Percentiles rank a stretch among this genome's conserved stretches.
phyloP scores from a whole-genome alignment of 2,888 invertebrate species.

The Cerceris ruficornis region DNA sequence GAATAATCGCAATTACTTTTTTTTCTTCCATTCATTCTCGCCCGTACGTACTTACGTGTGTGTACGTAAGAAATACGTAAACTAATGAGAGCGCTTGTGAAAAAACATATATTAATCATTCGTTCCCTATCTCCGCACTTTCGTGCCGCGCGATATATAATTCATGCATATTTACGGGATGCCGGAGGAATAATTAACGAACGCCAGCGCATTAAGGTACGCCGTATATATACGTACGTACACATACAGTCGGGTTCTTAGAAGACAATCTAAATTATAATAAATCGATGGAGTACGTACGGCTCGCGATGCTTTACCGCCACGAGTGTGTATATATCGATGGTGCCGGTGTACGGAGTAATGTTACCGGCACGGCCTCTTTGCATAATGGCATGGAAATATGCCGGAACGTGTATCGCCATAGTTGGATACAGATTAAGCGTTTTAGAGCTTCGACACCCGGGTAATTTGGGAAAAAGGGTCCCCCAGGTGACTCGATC shows the following conservation, averaged over 20 bases:
- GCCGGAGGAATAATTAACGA: slow-evolving; percentile 75
- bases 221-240: slow-evolving; percentile 48
- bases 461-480: slow-evolving; percentile 70
- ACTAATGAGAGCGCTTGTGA: slow-evolving; percentile 8
- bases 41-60: too few relatives aligned
- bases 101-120: slow-evolving; percentile 63
- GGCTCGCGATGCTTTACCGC: slow-evolving; percentile 66
- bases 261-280: slow-evolving; percentile 79
- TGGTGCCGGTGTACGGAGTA: slow-evolving; percentile 62
- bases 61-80: slow-evolving; percentile 15
- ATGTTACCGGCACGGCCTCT: slow-evolving; percentile 75
- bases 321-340: slow-evolving; percentile 44
- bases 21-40: too few relatives aligned
- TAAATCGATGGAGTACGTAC: slow-evolving; percentile 76
- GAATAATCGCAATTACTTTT: too few relatives aligned
- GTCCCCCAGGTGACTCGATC: slow-evolving; percentile 51
- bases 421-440: slow-evolving; percentile 79
- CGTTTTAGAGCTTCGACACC: slow-evolving; percentile 74
- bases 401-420: slow-evolving; percentile 79
- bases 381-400: slow-evolving; percentile 80
- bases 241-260: slow-evolving; percentile 68
- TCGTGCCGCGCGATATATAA: slow-evolving; percentile 67
- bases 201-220: slow-evolving; percentile 70
- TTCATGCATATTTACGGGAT: slow-evolving; percentile 76
- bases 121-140: slow-evolving; percentile 53